Base-by-base conservation (phyloP, 1,140 invertebrate species). In the Sitophilus oryzae region DNA sequence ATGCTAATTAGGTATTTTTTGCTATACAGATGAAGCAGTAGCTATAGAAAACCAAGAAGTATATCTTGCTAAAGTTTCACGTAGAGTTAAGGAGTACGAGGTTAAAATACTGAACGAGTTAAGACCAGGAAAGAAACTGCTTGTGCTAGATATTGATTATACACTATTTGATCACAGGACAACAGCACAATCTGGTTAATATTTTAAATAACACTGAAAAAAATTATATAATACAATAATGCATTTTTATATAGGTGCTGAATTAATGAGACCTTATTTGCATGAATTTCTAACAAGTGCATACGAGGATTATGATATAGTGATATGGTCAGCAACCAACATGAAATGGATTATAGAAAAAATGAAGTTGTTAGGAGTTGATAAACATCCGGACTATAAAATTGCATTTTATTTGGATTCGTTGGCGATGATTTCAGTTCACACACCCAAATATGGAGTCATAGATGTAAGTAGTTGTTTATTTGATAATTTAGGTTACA, bases 301-400 rank as follows among this genome's bases (percentile, higher is more conserved):
- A 3, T 98, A 98, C 73, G 82, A 86, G 66, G 72, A 89, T 70
- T 93, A 92, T 63, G 89, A 91, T 65, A 90, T 91, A 61, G 88
- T 89, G 0, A 91, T 91, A 59, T 90, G 89, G 93, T 96, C 95
- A 30, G 95, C 95, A 0, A 98, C 95, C 1, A 89, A 87, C 57
- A 97, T 97, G 93, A 95, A 92, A 64, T 98, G 93, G 93, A 96
- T 98, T 42, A 89, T 96, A 65, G 91, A 95, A 62, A 98, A 98
- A 74, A 96, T 98, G 93, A 87, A 88, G 48, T 72, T 96, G 18
- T 74, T 98, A 0, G 93, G 93, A 0, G 92, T 97, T 0, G 76
- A 83, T 0, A 81, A 73, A 20, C 84, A 96, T 75, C 76, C 83
- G 3, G 81, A 85, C 54, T 98, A 97, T 68, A 97, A 95, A 75